Evolutionary conservation across 2,113 vertebrate genomes (phyloP).

Genomic region (Cololabis saira): DNA sequence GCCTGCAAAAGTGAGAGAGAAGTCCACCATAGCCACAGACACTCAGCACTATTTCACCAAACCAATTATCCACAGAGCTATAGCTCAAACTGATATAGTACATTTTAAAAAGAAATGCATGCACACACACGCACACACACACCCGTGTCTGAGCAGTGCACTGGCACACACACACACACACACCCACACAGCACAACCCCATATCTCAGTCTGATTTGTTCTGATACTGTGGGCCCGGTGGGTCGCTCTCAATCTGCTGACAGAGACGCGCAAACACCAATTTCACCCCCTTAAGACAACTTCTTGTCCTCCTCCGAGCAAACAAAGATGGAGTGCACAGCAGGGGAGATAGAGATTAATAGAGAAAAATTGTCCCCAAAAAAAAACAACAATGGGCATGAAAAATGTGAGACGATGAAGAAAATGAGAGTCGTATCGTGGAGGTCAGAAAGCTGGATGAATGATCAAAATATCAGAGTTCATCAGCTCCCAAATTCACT

Average conservation of each 20-base stretch:
- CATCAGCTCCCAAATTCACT: too few relatives aligned
- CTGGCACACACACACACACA: conserved; percentile 8
- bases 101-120: conserved; percentile 73
- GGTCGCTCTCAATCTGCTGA: conserved; percentile 77
- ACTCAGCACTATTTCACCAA: conserved; percentile 83
- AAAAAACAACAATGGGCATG: conserved; percentile 38
- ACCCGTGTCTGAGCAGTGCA: conserved; percentile 23
- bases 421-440: conserved; percentile 25
- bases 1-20: conserved; percentile 26
- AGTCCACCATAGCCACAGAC: conserved; percentile 74
- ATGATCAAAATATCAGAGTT: conserved; percentile 23
- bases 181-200: conserved; percentile 32
- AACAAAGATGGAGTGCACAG: conserved; percentile 64
- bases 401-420: conserved; percentile 44
- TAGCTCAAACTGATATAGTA: conserved; percentile 81
- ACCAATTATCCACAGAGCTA: conserved; percentile 82
- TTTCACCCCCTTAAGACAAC: conserved; percentile 73
- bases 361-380: conserved; percentile 30
- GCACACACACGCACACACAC: conserved; percentile 28
- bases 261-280: conserved; percentile 73
- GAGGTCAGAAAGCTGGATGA: conserved; percentile 13
- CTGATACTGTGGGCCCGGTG: conserved; percentile 72
- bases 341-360: conserved; percentile 54
- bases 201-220: conserved; percentile 79
- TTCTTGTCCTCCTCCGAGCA: conserved; percentile 70